phyloP scores from a whole-genome alignment of 2,888 invertebrate genomes.

The Heliconius cydno region DNA sequence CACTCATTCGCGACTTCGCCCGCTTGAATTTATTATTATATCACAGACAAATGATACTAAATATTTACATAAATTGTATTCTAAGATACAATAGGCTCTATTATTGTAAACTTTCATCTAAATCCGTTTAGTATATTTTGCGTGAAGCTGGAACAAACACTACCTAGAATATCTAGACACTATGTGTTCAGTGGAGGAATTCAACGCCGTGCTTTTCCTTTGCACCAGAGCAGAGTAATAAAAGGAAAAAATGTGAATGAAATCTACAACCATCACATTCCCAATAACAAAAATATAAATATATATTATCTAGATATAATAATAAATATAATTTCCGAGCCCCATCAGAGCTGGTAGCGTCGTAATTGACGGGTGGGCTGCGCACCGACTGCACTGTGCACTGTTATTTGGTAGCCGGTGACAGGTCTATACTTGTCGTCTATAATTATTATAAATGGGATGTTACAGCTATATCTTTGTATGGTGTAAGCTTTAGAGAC shows the following conservation, averaged over 20 bases:
- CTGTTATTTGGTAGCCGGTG: slow-evolving; percentile 34
- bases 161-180: background rate
- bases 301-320: background rate
- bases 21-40: background rate
- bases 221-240: background rate
- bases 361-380: slow-evolving; percentile 64
- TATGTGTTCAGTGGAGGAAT: background rate
- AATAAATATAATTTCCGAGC: slow-evolving; percentile 49
- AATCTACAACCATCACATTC: background rate
- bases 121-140: background rate
- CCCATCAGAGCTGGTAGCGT: slow-evolving; percentile 46
- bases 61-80: background rate
- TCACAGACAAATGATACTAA: background rate
- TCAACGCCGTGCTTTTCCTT: background rate
- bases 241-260: background rate
- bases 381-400: slow-evolving; percentile 29
- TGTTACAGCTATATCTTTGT: slow-evolving; percentile 1
- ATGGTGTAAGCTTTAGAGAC: background rate
- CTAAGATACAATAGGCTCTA: background rate
- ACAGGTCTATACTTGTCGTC: slow-evolving; percentile 54
- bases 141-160: background rate
- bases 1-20: background rate
- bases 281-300: background rate
- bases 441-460: slow-evolving; percentile 44
- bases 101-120: background rate